Base-by-base conservation (phyloP, 2,113 vertebrate genomes). In the Jacana jacana region DNA sequence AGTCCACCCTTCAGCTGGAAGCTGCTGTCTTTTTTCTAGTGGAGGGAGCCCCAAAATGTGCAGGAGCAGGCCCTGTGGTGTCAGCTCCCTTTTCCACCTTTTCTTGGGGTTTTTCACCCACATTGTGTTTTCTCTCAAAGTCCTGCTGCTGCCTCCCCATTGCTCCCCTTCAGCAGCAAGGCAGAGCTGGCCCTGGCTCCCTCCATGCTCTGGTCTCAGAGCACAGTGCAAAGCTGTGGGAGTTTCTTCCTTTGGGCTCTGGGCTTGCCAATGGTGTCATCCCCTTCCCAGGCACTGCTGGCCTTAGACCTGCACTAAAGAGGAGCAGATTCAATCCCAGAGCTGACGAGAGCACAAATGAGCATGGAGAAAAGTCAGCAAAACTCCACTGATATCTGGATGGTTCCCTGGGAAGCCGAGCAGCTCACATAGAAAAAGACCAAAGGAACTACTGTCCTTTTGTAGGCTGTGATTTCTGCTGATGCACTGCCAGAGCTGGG, bases 161-260 rank as follows among this genome's bases (percentile, higher is more conserved):
- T 24, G 2, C 22, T 39, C 10, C 1, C 1, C 19, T 33, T 57
- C 19, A 15, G 10, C 17, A 44, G 31, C 0, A 0, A 51, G 30
- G 35, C 23, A 55, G 78, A 85, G 48, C 31, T 64, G 61, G 70
- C 28, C 51, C 75, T 14, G 44, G 31, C 31, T 73, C 30, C 10
- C 4, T 93, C 51, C 58, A n/a, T 37, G 10, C 48, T 44, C 35
- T 1, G 0, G 17, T 33, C 55, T 23, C 35, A 6, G 49, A 73
- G 28, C 42, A 37, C 51, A 27, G 14, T 1, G 16, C 49, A 57
- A 52, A 65, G 35, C 25, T 1, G 5, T 8, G n/a, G 57, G 61
- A 63, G 5, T 30, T 78, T 31, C 35, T n/a, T 18, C 44, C n/a
- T 30, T 9, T 4, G 37, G 51, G 33, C 19, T 46, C 17, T 6